Evolutionary conservation across 2,797 vertebrate species (phyloP), one percentile per base, ranked within the genome.

Genomic region (Chrosomus eos): DNA sequence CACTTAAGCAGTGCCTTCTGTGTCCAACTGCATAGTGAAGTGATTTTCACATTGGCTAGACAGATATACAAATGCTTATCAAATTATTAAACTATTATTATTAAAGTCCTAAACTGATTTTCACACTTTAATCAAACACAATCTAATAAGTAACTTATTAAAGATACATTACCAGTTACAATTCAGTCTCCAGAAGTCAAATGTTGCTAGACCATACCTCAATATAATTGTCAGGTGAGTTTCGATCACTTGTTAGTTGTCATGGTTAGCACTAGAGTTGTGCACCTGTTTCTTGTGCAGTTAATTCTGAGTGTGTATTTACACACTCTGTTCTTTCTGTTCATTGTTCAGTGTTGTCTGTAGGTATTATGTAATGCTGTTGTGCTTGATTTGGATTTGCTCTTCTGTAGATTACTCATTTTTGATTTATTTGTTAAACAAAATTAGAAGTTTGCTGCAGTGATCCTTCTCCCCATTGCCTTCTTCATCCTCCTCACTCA

Each of bases 141-240:
- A 66, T 82, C 21, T 26, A 74, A 74, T 82, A 26, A 45, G 55
- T 73, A n/a, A 62, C 38, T 60, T 31, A 82, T 51, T 74, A 74
- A 82, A 51, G 14, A 45, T 38, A 82, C 36, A 66, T 36, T 3
- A 66, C 58, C 5, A 66, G 40, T 18, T 60, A 40, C 23, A 26
- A 10, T 40, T 76, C 33, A 18, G 23, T 18, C n/a, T 28, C 40
- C 2, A 19, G 23, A 48, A 76, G n/a, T n/a, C n/a, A n/a, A 23
- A n/a, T n/a, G 14, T 40, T 40, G 8, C 36, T 40, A 40, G 53
- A 19, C 33, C 8, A 58, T 26, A 38, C 60, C 23, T 60, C 9
- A 60, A 19, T 31, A 64, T 31, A 31, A 16, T 28, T 28, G 26
- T 16, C 26, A 28, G 26, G 13, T 64, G 60, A 31, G 60, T 64